Evolutionary conservation across 2,797 vertebrate species (phyloP), one percentile per base, ranked within the genome.

Genomic region (Amniataba percoides): DNA sequence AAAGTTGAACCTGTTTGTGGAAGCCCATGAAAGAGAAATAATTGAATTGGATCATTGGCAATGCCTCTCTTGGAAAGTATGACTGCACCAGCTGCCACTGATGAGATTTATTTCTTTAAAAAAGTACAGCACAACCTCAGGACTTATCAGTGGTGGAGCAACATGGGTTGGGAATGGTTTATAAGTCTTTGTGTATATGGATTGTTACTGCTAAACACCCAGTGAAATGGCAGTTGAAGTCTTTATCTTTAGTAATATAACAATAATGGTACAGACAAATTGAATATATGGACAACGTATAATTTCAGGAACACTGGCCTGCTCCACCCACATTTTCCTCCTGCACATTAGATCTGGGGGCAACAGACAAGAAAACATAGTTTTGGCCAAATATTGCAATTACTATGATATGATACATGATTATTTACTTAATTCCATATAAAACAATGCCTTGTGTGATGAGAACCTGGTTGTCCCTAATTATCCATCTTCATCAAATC

Each of bases 1-100:
- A 46, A 52, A 72, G 71, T 27, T 15, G 25, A 61, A 56, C 31
- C 57, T 52, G 21, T 70, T 51, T 70, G 49, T 62, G 48, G 60
- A 46, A 46, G 42, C 68, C 55, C n/a, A 66, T 49, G 73, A 70
- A 58, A 65, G 36, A 52, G 11, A 58, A 65, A 46, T 75, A 71
- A 75, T 71, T 75, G 53, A 75, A 85, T 69, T 71, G 67, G 57
- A 68, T 78, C 48, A 81, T 75, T 84, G 74, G 62, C 66, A 67
- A 19, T 27, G 45, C 39, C 45, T 66, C 23, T 27, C 31, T 45
- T 66, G 36, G 59, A 74, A 61, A 68, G 59, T 45, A 65, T 42
- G 34, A 31, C 56, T 62, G 57, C 45, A 77, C 21, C 45, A 65
- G 53, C 70, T 74, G 78, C 49, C 39, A 71, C 55, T 74, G 55